Conservation (phyloP, 2,888 invertebrate species). For the Cryptocephalus primarius region DNA sequence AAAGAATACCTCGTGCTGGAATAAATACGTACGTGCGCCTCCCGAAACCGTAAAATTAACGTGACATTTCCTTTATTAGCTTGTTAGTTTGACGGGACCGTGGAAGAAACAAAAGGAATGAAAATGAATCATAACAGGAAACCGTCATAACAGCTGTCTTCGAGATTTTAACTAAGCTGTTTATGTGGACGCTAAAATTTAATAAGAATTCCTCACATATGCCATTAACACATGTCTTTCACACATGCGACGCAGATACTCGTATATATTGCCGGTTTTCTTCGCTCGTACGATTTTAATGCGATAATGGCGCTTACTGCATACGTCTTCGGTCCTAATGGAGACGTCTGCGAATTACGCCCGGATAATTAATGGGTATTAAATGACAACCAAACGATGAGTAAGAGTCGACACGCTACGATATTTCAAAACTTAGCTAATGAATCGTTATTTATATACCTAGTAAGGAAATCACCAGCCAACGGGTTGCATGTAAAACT, state of each 20-base stretch:
- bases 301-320: no score
- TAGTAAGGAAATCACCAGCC: no score
- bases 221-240: not conserved
- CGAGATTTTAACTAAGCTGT: conserved; percentile 22
- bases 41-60: not conserved
- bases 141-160: conserved; percentile 21
- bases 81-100: not conserved
- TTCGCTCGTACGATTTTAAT: not conserved
- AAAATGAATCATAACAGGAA: conserved; percentile 15
- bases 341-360: no score
- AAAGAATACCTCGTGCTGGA: no score
- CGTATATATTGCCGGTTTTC: not conserved
- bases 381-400: no score
- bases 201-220: conserved; percentile 14
- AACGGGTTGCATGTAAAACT: no score
- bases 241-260: not conserved
- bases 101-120: not conserved
- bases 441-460: no score
- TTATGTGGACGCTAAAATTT: conserved; percentile 22
- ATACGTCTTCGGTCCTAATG: no score
- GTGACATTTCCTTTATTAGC: not conserved
- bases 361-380: no score
- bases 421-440: no score
- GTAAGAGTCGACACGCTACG: no score
- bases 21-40: not conserved